Evolutionary conservation across 2,888 invertebrate species (phyloP).

Genomic region (Resseliella maxima): DNA sequence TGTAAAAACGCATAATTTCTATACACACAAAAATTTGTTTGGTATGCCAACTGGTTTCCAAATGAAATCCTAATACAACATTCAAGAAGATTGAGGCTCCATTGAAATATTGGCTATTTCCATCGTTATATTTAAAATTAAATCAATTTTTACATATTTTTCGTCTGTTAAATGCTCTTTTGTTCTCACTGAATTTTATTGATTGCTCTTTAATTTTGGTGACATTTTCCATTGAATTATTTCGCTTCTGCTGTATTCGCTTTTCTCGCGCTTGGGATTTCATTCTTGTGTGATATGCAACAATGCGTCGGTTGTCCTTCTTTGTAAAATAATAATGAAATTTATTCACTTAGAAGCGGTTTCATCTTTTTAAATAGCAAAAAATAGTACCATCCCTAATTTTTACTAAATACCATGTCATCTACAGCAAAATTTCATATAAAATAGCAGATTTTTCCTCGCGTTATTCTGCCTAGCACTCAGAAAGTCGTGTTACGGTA

Average conservation of each 20-base stretch:
- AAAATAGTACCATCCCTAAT: neutral
- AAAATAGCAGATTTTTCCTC: neutral
- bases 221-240: neutral
- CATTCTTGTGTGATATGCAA: neutral
- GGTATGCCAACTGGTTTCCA: no score
- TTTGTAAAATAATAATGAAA: conserved; percentile 54
- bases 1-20: no score
- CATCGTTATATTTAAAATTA: no score
- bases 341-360: conserved; percentile 19
- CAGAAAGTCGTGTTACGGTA: neutral
- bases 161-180: neutral
- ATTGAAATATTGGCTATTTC: no score
- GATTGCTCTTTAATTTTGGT: neutral
- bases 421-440: no score
- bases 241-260: neutral
- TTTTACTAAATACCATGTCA: conserved; percentile 5
- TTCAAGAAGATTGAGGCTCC: no score
- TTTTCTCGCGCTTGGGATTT: neutral
- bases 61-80: no score
- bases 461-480: no score
- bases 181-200: conserved; percentile 6
- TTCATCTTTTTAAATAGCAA: neutral
- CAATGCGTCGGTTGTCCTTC: conserved; percentile 4
- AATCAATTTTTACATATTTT: neutral
- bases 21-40: no score